These are phyloP conservation scores for Wasmannia auropunctata DNA, from an alignment of 1,140 invertebrate species.

Conservation along the genomic window DNA sequence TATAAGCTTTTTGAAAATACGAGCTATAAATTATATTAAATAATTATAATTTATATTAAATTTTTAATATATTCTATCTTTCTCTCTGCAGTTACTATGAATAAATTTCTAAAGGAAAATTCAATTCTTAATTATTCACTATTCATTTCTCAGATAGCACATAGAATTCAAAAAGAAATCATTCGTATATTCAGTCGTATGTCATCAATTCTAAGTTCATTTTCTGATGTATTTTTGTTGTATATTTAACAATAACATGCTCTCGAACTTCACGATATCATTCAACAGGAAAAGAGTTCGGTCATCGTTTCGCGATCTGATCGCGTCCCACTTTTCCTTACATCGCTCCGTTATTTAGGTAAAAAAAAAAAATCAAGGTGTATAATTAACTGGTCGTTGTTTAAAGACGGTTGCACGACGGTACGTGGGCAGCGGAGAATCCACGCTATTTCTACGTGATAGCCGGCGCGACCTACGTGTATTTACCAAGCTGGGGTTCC, in stretches of 20 bases:
- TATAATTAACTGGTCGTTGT: constrained; percentile 39
- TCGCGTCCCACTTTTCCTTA: constrained; percentile 1
- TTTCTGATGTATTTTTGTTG: too few relatives aligned
- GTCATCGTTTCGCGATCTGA: background rate
- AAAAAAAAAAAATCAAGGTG: constrained; percentile 22
- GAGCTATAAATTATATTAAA: too few relatives aligned
- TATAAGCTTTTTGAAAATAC: too few relatives aligned
- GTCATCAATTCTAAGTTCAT: too few relatives aligned
- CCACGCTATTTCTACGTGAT: constrained; percentile 73
- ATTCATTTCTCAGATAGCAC: too few relatives aligned
- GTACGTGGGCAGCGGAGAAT: constrained; percentile 70
- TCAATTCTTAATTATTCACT: background rate
- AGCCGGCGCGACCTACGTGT: constrained; percentile 76
- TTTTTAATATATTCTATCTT: background rate
- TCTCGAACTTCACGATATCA: background rate
- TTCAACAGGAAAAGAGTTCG: background rate
- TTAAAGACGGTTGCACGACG: constrained; percentile 14
- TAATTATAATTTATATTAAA: too few relatives aligned
- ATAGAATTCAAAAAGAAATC: background rate
- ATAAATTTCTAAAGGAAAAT: too few relatives aligned
- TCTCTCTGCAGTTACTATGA: background rate
- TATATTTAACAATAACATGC: background rate
- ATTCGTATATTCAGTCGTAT: too few relatives aligned
- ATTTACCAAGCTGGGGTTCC: constrained; percentile 65
- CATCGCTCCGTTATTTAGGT: constrained; percentile 25